These are phyloP conservation scores for Tragelaphus imberbis DNA, from an alignment of 2,113 vertebrate species.

Conservation along the genomic window DNA sequence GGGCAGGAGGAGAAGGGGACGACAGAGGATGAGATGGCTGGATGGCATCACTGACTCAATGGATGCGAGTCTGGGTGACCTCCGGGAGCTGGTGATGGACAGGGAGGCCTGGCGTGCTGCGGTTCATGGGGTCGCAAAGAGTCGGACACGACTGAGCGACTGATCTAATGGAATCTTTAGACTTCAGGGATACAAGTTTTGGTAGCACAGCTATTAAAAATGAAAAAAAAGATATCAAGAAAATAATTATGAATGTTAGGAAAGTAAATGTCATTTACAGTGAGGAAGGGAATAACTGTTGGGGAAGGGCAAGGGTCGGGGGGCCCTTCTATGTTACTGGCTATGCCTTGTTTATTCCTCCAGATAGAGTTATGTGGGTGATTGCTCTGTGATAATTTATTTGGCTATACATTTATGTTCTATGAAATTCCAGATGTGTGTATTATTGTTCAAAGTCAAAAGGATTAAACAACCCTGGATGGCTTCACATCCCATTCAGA, in stretches of 20 bases:
- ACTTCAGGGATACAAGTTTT: neutral
- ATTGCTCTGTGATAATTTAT: neutral
- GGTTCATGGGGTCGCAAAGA: too few relatives aligned
- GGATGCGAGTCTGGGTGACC: too few relatives aligned
- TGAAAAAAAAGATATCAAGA: neutral
- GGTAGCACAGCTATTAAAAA: neutral
- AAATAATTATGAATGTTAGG: neutral
- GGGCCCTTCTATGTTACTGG: fast-evolving
- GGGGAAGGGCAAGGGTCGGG: too few relatives aligned
- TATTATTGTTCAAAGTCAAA: neutral
- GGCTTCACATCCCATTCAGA: neutral
- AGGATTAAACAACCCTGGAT: neutral
- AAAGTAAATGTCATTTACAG: neutral
- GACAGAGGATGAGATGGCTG: too few relatives aligned
- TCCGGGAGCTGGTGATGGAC: too few relatives aligned
- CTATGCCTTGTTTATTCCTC: neutral
- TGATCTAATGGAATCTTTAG: neutral
- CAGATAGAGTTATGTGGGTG: neutral
- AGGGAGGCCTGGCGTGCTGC: too few relatives aligned
- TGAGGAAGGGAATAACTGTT: neutral
- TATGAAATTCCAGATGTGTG: neutral
- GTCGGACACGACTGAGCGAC: too few relatives aligned
- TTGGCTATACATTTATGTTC: neutral
- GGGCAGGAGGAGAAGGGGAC: too few relatives aligned
- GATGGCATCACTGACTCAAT: too few relatives aligned